These are phyloP conservation scores for Empidonax traillii DNA, from an alignment of 2,113 vertebrate genomes.

Conservation along the genomic window DNA sequence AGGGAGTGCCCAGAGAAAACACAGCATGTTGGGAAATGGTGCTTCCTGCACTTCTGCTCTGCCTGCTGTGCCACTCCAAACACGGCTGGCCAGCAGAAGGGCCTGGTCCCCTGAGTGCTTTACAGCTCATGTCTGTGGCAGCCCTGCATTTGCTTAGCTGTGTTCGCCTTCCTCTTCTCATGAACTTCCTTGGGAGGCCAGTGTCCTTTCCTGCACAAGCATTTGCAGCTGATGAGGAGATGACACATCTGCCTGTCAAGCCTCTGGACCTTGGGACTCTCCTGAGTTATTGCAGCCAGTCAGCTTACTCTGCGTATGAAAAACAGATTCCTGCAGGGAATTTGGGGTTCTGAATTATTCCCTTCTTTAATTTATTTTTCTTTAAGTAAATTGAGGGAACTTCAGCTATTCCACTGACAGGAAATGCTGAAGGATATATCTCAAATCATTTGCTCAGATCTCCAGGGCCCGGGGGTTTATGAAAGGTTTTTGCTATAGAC, in stretches of 20 bases:
- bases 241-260: constrained; percentile 31
- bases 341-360: constrained; percentile 7
- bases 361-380: constrained; percentile 51
- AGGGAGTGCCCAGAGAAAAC: not conserved
- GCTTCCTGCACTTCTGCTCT: not conserved
- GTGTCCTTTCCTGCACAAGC: not conserved
- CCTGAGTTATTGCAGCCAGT: constrained; percentile 43
- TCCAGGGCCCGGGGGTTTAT: not conserved
- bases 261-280: not conserved
- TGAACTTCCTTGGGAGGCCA: not conserved
- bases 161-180: not conserved
- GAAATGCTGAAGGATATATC: constrained; percentile 57
- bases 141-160: not conserved
- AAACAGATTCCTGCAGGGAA: constrained; percentile 39
- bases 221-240: not conserved
- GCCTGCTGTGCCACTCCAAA: rapidly evolving
- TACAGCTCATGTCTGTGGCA: not conserved
- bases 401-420: constrained; percentile 22
- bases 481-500: constrained; percentile 18
- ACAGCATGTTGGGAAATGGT: not conserved
- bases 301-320: constrained; percentile 27
- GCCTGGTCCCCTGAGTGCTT: not conserved
- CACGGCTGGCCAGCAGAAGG: not conserved
- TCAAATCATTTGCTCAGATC: constrained; percentile 40
- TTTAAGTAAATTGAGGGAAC: constrained; percentile 30